phyloP scores from a whole-genome alignment of 2,888 invertebrate genomes.

The Leptinotarsa rubiginosa region DNA sequence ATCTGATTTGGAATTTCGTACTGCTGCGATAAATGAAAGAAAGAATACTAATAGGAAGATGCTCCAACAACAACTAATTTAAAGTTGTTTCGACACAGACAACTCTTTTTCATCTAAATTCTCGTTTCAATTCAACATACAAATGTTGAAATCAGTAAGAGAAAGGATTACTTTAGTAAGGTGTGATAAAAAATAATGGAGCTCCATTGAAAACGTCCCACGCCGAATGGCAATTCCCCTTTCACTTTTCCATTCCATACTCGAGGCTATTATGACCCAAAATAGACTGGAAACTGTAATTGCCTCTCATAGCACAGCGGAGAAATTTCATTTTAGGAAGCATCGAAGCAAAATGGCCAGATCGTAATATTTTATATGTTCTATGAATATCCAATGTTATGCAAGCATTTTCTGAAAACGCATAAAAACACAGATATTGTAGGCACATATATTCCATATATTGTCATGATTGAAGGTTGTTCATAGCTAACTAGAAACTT shows the following conservation, averaged over 20 bases:
- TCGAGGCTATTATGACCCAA: neutral
- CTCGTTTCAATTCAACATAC: neutral
- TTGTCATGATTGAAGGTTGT: no score
- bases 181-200: neutral
- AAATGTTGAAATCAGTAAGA: neutral
- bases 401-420: no score
- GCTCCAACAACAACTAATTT: no score
- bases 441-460: no score
- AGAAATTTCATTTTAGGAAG: neutral
- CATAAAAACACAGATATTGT: no score
- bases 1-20: no score
- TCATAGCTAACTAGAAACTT: no score
- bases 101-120: neutral
- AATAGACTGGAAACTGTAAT: constrained; percentile 6
- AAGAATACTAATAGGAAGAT: no score
- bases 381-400: no score
- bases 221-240: neutral
- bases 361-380: no score
- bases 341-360: neutral
- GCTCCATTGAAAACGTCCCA: neutral
- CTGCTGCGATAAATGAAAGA: no score
- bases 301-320: neutral
- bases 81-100: no score
- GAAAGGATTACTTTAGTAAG: neutral
- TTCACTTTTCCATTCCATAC: constrained; percentile 13